A percentile compares a stretch with the other conserved stretches of the same genome.
Evolutionary conservation across 2,113 vertebrate species (phyloP).

Genomic region (Pleuronectes platessa): DNA sequence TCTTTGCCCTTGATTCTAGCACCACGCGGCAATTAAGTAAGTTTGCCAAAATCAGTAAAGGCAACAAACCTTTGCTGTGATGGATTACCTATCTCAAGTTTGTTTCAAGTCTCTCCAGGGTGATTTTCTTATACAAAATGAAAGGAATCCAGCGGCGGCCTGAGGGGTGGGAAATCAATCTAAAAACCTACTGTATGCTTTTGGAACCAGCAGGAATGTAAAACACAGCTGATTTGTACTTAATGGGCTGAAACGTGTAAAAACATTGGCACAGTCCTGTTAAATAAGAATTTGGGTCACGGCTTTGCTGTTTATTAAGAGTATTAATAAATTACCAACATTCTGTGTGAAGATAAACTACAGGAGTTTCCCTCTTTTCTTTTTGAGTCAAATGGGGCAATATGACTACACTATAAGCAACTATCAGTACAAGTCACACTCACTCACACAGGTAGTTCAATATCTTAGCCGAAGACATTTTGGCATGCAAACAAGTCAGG

Average conservation of each 20-base stretch:
- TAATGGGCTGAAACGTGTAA: slow-evolving; percentile 62
- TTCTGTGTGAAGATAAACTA: slow-evolving; percentile 11
- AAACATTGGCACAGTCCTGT: slow-evolving; percentile 46
- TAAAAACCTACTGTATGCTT: slow-evolving; percentile 43
- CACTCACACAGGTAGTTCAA: not conserved
- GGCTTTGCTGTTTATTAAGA: slow-evolving; percentile 50
- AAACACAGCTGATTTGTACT: slow-evolving; percentile 58
- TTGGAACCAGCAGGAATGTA: slow-evolving; percentile 53
- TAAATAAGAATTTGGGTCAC: slow-evolving; percentile 35
- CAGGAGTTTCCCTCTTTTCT: slow-evolving; percentile 1
- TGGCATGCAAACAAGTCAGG: too few species aligned
- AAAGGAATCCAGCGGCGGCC: slow-evolving; percentile 32
- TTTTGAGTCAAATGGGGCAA: not conserved
- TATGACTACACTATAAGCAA: too few species aligned
- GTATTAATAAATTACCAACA: slow-evolving; percentile 48
- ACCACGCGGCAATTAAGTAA: not conserved
- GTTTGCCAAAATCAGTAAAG: slow-evolving; percentile 33
- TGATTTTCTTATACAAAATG: slow-evolving; percentile 45
- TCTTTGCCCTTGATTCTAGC: not conserved
- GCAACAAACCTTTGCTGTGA: slow-evolving; percentile 23
- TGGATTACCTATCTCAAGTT: slow-evolving; percentile 25
- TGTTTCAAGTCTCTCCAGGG: slow-evolving; percentile 24
- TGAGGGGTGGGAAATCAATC: slow-evolving; percentile 51
- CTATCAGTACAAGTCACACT: too few species aligned
- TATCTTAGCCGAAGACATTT: not conserved